These are phyloP conservation scores for Patella caerulea DNA, from an alignment of 2,888 invertebrate genomes.

Conservation along the genomic window DNA sequence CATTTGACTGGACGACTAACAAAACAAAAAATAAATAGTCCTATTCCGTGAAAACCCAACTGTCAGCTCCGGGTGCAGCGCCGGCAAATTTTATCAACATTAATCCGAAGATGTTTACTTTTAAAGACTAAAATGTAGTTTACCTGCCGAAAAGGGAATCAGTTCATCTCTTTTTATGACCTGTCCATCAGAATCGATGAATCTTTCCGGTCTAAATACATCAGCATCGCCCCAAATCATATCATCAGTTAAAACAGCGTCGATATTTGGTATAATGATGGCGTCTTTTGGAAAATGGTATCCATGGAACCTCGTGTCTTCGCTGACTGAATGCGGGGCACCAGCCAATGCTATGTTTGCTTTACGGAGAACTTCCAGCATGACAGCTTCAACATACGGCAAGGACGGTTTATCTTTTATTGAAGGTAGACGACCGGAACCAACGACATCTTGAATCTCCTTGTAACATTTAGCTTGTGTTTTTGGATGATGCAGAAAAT, in stretches of 20 bases:
- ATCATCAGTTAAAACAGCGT: conserved; percentile 48
- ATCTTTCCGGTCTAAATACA: conserved; percentile 54
- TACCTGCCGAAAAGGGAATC: conserved; percentile 44
- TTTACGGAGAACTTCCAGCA: conserved; percentile 55
- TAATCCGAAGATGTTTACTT: no score
- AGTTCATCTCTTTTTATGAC: conserved; percentile 32
- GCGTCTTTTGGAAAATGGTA: conserved; percentile 59
- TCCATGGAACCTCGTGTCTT: conserved; percentile 52
- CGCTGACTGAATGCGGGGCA: conserved; percentile 42
- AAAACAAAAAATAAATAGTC: no score
- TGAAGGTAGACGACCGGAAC: conserved; percentile 43
- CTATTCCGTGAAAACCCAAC: no score
- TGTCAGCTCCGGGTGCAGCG: no score
- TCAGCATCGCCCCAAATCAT: conserved; percentile 46
- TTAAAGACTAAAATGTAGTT: background rate
- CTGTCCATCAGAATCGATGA: conserved; percentile 40
- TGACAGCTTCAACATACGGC: conserved; percentile 55
- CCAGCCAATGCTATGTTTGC: conserved; percentile 50
- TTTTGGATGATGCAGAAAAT: conserved; percentile 84
- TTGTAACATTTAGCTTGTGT: conserved; percentile 55
- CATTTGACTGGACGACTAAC: no score
- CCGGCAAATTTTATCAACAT: no score
- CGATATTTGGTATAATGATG: conserved; percentile 46
- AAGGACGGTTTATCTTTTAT: conserved; percentile 41
- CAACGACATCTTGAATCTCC: conserved; percentile 64